Base-by-base conservation (phyloP, 2,888 invertebrate species). In the Chouioia cunea region DNA sequence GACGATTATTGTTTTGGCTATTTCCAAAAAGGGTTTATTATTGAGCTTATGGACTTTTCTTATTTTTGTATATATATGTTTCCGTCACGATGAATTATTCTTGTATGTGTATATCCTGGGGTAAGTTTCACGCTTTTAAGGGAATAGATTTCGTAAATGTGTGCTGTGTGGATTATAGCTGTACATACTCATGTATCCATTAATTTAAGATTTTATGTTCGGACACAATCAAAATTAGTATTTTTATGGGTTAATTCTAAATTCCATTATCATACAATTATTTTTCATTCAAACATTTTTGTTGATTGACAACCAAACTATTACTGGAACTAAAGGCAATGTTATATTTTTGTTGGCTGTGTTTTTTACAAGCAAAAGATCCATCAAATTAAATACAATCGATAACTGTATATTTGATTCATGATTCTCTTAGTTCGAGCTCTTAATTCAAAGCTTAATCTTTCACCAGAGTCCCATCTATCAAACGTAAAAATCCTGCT, bases 1-100 rank as follows among this genome's bases (percentile, higher is more conserved):
- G 14, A 14, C n/a, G 58, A 62, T 58, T 71, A 67, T 71, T 64
- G 60, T 63, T 60, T 22, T 58, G 60, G 15, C 50, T 36, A 36
- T 58, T 66, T 66, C 52, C 10, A 10, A 36, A 73, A 73, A 73
- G 65, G 69, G 69, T 73, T 73, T 48, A 69, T 70, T 60, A 69
- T 69, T 65, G 57, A 52, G 58, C 58, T 47, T 44, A 46, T 65
- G 63, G 69, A 70, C 69, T 66, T 73, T 73, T 73, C 69, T 58
- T 66, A 69, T 62, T 72, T 68, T 22, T 10, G 6, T 10, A 6
- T 36, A 10, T 10, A 12, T 36, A 36, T 36, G 2, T 58, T 73
- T 54, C 59, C 22, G 63, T 63, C 69, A 65, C 65, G 58, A 65
- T 73, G 56, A 57, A 48, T 62, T 56, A 69, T 72, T 69, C 62